Conservation (phyloP, 1,140 invertebrate genomes). For the roundworm (Caenorhabditis elegans) region WBcel235 BX284602.5:9053001-9053500, state of each 20-base stretch:
- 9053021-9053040: too few species aligned
- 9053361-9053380: constrained; percentile 22
- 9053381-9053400: not conserved
- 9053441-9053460: too few species aligned
- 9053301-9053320: constrained; percentile 1
- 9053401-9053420: not conserved
- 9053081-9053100: not conserved
- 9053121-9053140: not conserved
- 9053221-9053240: not conserved
- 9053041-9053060: constrained; percentile 1
- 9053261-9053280: too few species aligned
- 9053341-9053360: constrained; percentile 23
- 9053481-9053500: too few species aligned
- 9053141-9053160: not conserved
- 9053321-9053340: constrained; percentile 15
- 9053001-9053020: too few species aligned
- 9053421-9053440: too few species aligned
- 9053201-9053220: not conserved
- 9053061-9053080: constrained; percentile 14
- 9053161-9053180: not conserved
- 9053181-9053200: not conserved
- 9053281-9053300: constrained; percentile 14
- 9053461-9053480: too few species aligned
- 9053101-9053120: not conserved
- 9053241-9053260: not conserved